Conservation (phyloP, 1,140 invertebrate genomes). For the Rhagoletis pomonella region DNA sequence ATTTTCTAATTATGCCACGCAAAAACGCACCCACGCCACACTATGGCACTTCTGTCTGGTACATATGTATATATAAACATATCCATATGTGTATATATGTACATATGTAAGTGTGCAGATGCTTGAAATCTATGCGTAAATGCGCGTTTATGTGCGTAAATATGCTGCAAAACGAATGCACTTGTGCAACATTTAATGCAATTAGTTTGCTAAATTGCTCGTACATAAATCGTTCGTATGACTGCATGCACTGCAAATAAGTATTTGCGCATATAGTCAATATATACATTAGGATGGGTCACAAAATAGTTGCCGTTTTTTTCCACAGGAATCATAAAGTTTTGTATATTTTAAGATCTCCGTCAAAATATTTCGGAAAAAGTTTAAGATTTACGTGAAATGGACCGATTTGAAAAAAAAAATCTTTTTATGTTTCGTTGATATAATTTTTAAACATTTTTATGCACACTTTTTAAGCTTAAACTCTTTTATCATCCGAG, state of each 20-base stretch:
- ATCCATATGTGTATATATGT: neutral
- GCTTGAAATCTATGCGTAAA: neutral
- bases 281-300: no score
- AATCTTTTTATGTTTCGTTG: no score
- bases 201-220: constrained; percentile 49
- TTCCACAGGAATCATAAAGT: no score
- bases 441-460: no score
- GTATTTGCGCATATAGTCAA: neutral
- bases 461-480: no score
- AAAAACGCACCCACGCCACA: neutral
- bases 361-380: no score
- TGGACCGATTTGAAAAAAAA: no score
- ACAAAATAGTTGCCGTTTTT: no score
- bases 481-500: no score
- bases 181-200: constrained; percentile 40
- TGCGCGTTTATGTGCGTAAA: neutral
- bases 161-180: neutral
- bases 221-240: constrained; percentile 9
- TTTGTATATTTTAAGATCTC: no score
- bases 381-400: no score
- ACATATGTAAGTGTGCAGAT: neutral
- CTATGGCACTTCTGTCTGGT: neutral
- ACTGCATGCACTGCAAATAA: neutral
- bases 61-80: neutral
- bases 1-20: constrained; percentile 37